Evolutionary conservation across 2,797 vertebrate species (phyloP).

Genomic region (Podargus strigoides): DNA sequence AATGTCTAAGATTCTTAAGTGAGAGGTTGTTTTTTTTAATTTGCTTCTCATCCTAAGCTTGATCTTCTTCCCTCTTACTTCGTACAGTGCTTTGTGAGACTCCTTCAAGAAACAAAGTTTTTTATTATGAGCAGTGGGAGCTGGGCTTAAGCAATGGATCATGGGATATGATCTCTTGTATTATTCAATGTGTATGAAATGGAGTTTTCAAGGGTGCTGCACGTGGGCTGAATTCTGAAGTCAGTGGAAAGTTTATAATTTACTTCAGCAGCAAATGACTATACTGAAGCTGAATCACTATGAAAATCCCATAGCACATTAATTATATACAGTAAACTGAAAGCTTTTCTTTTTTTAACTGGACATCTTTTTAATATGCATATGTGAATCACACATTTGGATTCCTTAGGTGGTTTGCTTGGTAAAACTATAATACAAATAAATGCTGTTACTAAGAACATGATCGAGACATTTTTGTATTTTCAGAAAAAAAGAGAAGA

Average conservation of each 20-base stretch:
- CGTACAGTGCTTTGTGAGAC: background rate
- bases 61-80: background rate
- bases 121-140: background rate
- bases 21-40: rapidly evolving
- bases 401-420: background rate
- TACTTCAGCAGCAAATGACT: background rate
- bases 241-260: background rate
- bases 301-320: background rate
- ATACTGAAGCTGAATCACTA: background rate
- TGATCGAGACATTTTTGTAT: background rate
- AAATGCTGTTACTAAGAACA: background rate
- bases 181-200: background rate
- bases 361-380: background rate
- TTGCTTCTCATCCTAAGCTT: background rate
- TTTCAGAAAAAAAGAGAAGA: background rate
- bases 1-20: background rate
- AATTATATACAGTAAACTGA: background rate
- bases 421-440: background rate
- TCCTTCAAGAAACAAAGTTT: background rate
- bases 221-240: background rate
- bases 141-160: background rate
- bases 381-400: background rate
- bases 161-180: background rate
- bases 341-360: background rate
- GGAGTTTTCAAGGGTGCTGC: background rate